Base-by-base conservation (phyloP, 2,113 vertebrate genomes). In the Neolamprologus fasciatus region DNA sequence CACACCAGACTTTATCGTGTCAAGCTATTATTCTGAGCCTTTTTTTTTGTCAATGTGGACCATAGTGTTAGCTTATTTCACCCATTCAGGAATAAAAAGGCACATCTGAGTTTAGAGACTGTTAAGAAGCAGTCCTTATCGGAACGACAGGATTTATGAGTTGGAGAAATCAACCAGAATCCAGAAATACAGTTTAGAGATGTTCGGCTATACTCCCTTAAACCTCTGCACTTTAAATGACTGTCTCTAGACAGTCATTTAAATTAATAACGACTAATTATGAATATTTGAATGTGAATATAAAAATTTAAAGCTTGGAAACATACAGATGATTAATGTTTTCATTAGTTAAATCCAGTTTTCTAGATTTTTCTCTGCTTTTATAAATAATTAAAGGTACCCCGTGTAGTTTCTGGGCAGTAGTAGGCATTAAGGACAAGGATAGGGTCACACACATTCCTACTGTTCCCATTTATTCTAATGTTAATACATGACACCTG, bases 21-120 rank as follows among this genome's bases (percentile, higher is more conserved):
- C 82, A 37, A 5, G 28, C 21, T 87, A 58, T n/a, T 19, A 79
- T 85, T 86, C 71, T 13, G 35, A 71, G 45, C 40, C 33, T 11
- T 19, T 63, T 51, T 51, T 84, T 81, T 42, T 26, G 58, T 88
- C 57, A 14, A 50, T 31, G 55, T 71, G 51, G n/a, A 61, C 11
- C 73, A 57, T 40, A 86, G 76, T 79, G 78, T 89, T 83, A 61
- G 21, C 21, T 88, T 33, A 78, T 26, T 83, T 85, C 17, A 68
- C 9, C 14, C 16, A 19, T 31, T 78, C 71, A 13, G 42, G 71
- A 16, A 35, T 5, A 13, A 51, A 51, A 71, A 14, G 37, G 31
- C 40, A 16, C 19, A 79, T 21, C 19, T n/a, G 19, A 88, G 8
- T 42, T 26, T 33, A 17, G 21, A 10, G 16, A 37, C 1, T 0